Percentiles rank a stretch among this genome's conserved stretches.
Evolutionary conservation across 2,888 invertebrate species (phyloP).

Genomic region (Plagodis dolabraria): DNA sequence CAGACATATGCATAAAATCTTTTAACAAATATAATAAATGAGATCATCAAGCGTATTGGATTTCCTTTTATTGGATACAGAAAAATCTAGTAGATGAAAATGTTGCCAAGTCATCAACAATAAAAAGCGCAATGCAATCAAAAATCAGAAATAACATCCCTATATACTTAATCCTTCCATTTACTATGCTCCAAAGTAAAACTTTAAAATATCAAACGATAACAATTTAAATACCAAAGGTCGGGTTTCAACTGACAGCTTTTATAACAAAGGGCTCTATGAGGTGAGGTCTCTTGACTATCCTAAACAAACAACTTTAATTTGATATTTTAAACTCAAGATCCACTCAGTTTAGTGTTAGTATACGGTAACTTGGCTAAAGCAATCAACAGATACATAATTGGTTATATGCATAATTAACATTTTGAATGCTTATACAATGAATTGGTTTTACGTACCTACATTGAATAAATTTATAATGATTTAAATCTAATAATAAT

Average conservation of each 20-base stretch:
- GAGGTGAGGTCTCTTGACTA: conserved; percentile 13
- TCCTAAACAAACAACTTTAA: conserved; percentile 20
- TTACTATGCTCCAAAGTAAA: conserved; percentile 22
- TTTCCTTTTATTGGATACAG: too few relatives aligned
- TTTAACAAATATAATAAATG: too few relatives aligned
- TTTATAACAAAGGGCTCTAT: conserved; percentile 9
- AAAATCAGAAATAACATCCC: neutral
- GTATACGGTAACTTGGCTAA: neutral
- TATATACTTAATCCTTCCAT: neutral
- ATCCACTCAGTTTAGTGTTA: conserved; percentile 6
- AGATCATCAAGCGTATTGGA: too few relatives aligned
- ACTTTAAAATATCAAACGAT: conserved; percentile 4
- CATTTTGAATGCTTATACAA: too few relatives aligned
- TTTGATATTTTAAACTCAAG: conserved; percentile 19
- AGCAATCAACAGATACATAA: neutral
- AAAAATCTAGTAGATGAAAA: too few relatives aligned
- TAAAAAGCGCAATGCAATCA: neutral
- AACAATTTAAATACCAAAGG: conserved; percentile 10
- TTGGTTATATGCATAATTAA: too few relatives aligned
- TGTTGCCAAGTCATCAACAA: too few relatives aligned
- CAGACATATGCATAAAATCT: too few relatives aligned
- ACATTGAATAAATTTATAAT: too few relatives aligned
- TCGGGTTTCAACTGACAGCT: conserved; percentile 1
- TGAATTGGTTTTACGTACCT: too few relatives aligned
- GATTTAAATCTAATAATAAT: too few relatives aligned